Conservation (phyloP, 2,888 invertebrate genomes). For the Epicampocera succincta region DNA sequence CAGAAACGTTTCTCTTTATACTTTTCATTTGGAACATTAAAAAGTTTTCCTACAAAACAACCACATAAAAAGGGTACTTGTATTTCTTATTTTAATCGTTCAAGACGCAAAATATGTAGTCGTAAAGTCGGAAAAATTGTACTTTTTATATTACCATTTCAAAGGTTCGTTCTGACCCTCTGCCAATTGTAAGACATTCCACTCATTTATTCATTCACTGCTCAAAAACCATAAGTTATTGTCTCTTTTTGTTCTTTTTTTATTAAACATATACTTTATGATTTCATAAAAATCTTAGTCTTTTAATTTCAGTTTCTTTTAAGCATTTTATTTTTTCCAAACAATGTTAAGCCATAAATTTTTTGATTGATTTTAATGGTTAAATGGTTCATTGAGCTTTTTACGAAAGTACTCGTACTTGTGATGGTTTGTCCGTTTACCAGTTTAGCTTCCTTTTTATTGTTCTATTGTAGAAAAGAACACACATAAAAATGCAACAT, state of each 20-base stretch:
- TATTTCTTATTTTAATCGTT: slow-evolving; percentile 26
- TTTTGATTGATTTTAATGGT: slow-evolving; percentile 80
- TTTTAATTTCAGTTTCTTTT: slow-evolving; percentile 55
- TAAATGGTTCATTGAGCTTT: slow-evolving; percentile 78
- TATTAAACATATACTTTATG: slow-evolving; percentile 70
- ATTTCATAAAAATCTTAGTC: slow-evolving; percentile 74
- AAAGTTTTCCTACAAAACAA: slow-evolving; percentile 48
- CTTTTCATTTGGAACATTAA: slow-evolving; percentile 34
- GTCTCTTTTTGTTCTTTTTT: slow-evolving; percentile 14
- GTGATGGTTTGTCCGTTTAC: slow-evolving; percentile 5
- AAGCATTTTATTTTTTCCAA: slow-evolving; percentile 16
- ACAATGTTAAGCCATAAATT: slow-evolving; percentile 79
- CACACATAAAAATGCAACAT: slow-evolving; percentile 21
- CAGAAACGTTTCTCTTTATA: neutral
- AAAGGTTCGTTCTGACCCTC: slow-evolving; percentile 47
- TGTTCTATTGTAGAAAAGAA: slow-evolving; percentile 17
- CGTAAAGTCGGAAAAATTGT: slow-evolving; percentile 36
- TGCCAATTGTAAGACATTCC: slow-evolving; percentile 34
- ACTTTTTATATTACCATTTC: slow-evolving; percentile 45
- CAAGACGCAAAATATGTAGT: neutral
- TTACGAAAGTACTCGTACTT: slow-evolving; percentile 24
- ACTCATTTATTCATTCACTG: neutral
- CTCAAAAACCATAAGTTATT: slow-evolving; percentile 61
- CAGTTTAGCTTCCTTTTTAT: slow-evolving; percentile 44
- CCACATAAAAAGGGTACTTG: neutral